Evolutionary conservation across 1,140 invertebrate species (phyloP).

Genomic region (Pissodes strobi): DNA sequence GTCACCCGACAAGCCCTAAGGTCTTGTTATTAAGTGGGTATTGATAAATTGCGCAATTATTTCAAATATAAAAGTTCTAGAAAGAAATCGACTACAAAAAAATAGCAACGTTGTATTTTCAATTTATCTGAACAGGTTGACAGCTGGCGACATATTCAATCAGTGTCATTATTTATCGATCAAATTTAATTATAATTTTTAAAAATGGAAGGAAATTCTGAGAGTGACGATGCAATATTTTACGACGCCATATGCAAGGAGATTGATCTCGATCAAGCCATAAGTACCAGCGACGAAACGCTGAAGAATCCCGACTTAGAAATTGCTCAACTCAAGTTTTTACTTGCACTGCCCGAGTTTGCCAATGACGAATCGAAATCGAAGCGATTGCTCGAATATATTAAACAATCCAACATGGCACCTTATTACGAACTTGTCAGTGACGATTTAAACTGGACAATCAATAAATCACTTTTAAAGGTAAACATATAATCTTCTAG

Average conservation of each 20-base stretch:
- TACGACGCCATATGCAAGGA: conserved; percentile 28
- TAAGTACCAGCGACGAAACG: neutral
- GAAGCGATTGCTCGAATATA: conserved; percentile 73
- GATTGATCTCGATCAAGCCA: neutral
- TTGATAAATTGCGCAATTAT: too few relatives aligned
- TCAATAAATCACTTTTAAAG: conserved; percentile 63
- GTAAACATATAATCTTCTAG: too few relatives aligned
- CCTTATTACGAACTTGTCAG: conserved; percentile 92
- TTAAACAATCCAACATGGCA: conserved; percentile 87
- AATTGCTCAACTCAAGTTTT: conserved; percentile 71
- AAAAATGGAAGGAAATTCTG: conserved; percentile 28
- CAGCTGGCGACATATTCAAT: too few relatives aligned
- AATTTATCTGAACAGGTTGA: too few relatives aligned
- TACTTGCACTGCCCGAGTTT: conserved; percentile 69
- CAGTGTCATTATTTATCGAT: too few relatives aligned
- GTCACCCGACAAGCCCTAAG: too few relatives aligned
- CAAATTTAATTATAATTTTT: too few relatives aligned
- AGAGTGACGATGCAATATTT: conserved; percentile 29
- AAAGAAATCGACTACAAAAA: too few relatives aligned
- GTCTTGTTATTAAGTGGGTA: too few relatives aligned
- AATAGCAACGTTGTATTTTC: too few relatives aligned
- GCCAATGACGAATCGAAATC: conserved; percentile 65
- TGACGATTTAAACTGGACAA: conserved; percentile 74
- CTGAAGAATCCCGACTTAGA: conserved; percentile 38
- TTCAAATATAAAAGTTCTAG: too few relatives aligned